Percentiles rank a stretch among this genome's conserved stretches.
Conservation (phyloP, 2,113 vertebrate species). For the Mystacornis crossleyi region DNA sequence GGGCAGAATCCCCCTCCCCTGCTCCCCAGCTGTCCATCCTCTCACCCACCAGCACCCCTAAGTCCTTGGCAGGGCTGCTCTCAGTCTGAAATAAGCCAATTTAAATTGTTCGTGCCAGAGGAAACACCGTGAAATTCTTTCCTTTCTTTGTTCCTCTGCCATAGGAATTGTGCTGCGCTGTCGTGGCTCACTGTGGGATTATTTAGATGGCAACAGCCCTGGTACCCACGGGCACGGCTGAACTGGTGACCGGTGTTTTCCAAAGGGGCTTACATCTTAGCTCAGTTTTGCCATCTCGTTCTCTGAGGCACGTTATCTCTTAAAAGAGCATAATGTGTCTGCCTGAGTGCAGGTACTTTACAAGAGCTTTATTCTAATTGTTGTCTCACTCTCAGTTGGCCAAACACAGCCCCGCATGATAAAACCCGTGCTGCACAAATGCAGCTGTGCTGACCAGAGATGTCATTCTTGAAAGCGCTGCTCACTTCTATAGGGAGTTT, state of each 20-base stretch:
- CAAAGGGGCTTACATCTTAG: neutral
- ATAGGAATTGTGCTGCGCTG: neutral
- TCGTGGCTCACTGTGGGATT: neutral
- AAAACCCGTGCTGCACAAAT: neutral
- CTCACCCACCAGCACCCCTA: neutral
- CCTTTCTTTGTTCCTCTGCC: neutral
- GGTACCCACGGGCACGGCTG: neutral
- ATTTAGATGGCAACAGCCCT: neutral
- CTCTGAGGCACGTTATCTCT: neutral
- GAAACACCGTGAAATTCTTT: fast-evolving
- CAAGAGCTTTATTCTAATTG: slow-evolving; percentile 27
- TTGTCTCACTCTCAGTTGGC: neutral
- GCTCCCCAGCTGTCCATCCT: neutral
- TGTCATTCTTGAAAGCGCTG: neutral
- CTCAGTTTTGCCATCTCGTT: neutral
- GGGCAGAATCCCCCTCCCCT: neutral
- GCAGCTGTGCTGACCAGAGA: neutral
- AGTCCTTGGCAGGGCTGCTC: neutral
- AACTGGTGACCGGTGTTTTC: neutral
- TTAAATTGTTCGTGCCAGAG: neutral
- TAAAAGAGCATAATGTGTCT: neutral
- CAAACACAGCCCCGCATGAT: neutral
- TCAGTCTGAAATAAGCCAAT: neutral
- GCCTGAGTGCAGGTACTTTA: neutral
- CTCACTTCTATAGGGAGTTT: neutral